Evolutionary conservation across 1,140 invertebrate species (phyloP).

Genomic region (Spodoptera frugiperda): DNA sequence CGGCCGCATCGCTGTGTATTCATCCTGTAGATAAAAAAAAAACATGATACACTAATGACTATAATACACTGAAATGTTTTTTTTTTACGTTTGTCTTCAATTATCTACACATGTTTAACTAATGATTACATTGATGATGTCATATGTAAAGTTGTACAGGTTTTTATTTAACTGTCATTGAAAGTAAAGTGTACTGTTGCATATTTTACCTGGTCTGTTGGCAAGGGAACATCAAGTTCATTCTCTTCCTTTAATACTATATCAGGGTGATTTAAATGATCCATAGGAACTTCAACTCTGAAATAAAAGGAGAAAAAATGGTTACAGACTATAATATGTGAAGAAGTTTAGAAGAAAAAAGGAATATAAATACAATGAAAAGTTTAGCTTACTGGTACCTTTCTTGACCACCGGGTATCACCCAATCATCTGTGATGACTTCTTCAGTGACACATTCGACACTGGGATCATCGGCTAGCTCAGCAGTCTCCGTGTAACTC

Average conservation of each 20-base stretch:
- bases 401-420: slow-evolving; percentile 89
- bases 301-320: slow-evolving; percentile 55
- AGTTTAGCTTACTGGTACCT: slow-evolving; percentile 81
- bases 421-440: slow-evolving; percentile 92
- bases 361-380: not conserved
- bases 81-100: no score
- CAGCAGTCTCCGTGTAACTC: slow-evolving; percentile 77
- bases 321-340: not conserved
- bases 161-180: not conserved
- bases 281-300: slow-evolving; percentile 89
- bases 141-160: not conserved
- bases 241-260: slow-evolving; percentile 88
- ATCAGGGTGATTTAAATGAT: slow-evolving; percentile 86
- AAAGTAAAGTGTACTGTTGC: no score
- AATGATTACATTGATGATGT: not conserved
- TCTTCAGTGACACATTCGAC: slow-evolving; percentile 91
- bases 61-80: no score
- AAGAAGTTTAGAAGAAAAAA: not conserved
- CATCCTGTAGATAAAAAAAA: slow-evolving; percentile 83
- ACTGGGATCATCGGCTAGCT: slow-evolving; percentile 86
- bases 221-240: slow-evolving; percentile 91
- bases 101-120: no score
- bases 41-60: no score
- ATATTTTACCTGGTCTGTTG: slow-evolving; percentile 89
- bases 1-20: slow-evolving; percentile 92